Conservation (phyloP, 2,888 invertebrate genomes). For the Ophioninae sp. region DNA sequence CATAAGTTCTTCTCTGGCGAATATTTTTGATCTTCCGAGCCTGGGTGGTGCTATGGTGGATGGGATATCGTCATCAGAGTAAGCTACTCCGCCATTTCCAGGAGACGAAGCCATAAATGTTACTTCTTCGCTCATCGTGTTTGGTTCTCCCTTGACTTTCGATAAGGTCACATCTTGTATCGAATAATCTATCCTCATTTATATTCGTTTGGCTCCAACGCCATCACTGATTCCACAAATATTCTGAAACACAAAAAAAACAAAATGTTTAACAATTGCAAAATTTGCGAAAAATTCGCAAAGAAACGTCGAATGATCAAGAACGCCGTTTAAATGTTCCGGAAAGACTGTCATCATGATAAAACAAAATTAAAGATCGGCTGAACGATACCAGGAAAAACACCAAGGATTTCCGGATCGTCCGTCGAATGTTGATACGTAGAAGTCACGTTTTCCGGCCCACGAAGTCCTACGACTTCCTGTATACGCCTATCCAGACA, state of each 20-base stretch:
- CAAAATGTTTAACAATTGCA: background rate
- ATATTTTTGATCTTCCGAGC: slow-evolving; percentile 59
- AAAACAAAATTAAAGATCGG: slow-evolving; percentile 5
- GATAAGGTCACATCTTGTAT: slow-evolving; percentile 53
- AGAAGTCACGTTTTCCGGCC: slow-evolving; percentile 52
- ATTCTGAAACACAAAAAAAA: slow-evolving; percentile 52
- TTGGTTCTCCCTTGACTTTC: slow-evolving; percentile 3
- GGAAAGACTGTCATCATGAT: slow-evolving; percentile 10
- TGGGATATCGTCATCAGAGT: slow-evolving; percentile 70
- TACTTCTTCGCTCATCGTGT: slow-evolving; percentile 68
- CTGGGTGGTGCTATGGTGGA: slow-evolving; percentile 54
- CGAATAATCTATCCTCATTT: slow-evolving; percentile 7
- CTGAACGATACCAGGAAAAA: slow-evolving; percentile 16
- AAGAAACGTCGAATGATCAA: background rate
- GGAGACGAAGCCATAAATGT: slow-evolving; percentile 62
- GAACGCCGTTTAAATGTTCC: background rate
- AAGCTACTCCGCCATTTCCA: slow-evolving; percentile 68
- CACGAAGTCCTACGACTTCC: slow-evolving; percentile 43
- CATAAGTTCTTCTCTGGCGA: slow-evolving; percentile 63
- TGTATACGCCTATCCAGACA: slow-evolving; percentile 35
- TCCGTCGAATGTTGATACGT: slow-evolving; percentile 39
- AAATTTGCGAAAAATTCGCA: background rate
- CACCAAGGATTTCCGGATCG: slow-evolving; percentile 41
- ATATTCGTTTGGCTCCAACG: background rate
- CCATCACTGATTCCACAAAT: background rate